Conservation (phyloP, 2,888 invertebrate species). For the Metellina segmentata region DNA sequence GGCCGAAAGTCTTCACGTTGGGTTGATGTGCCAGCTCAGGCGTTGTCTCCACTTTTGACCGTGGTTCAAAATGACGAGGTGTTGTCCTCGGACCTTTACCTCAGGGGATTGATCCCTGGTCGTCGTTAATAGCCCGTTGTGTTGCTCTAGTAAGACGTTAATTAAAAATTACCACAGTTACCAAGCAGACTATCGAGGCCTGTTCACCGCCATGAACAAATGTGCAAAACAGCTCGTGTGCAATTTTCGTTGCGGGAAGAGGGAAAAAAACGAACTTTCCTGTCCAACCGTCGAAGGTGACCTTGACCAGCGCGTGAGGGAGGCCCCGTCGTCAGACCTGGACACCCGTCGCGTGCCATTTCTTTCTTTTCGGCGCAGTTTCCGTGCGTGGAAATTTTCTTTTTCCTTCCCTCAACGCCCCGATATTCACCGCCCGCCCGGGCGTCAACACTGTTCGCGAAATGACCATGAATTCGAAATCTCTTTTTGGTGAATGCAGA, state of each 20-base stretch:
- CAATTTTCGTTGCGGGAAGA: background rate
- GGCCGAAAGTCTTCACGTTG: too few species aligned
- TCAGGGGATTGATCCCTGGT: too few species aligned
- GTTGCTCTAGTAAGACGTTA: too few species aligned
- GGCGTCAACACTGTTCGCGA: constrained; percentile 23
- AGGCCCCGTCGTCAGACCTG: background rate
- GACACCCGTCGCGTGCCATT: constrained; percentile 16
- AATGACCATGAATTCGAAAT: background rate
- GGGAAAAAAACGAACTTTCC: background rate
- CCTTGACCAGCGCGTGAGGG: constrained; percentile 8
- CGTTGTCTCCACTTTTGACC: too few species aligned
- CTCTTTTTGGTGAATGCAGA: too few species aligned
- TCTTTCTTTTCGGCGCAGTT: background rate
- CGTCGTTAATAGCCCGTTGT: too few species aligned
- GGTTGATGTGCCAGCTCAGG: too few species aligned
- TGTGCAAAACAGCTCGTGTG: too few species aligned
- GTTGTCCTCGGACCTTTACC: too few species aligned
- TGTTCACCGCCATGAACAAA: background rate
- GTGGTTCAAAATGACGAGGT: too few species aligned
- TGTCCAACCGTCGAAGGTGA: constrained; percentile 31
- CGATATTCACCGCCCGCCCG: background rate
- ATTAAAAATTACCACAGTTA: too few species aligned
- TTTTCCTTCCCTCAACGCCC: background rate
- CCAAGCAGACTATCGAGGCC: too few species aligned
- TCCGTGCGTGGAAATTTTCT: constrained; percentile 14